phyloP scores from a whole-genome alignment of 2,888 invertebrate genomes.

The Catocala nupta region DNA sequence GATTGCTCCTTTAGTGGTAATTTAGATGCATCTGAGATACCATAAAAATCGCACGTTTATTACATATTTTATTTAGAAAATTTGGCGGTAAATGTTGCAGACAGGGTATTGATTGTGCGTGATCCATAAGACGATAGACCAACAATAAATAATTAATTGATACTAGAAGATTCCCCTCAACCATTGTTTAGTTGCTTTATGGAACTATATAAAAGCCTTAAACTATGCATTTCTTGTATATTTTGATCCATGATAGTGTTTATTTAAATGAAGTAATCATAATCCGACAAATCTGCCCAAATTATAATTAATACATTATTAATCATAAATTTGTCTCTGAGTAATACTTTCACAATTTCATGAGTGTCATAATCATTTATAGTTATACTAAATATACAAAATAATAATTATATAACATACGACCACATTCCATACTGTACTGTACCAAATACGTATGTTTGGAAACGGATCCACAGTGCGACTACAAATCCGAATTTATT shows the following conservation, averaged over 20 bases:
- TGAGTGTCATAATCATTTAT: slow-evolving; percentile 14
- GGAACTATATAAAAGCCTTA: background rate
- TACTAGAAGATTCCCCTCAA: too few species aligned
- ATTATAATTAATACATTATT: slow-evolving; percentile 24
- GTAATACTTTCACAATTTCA: slow-evolving; percentile 26
- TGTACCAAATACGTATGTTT: slow-evolving; percentile 56
- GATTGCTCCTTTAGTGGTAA: too few species aligned
- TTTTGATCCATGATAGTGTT: slow-evolving; percentile 3
- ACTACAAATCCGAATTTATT: slow-evolving; percentile 76
- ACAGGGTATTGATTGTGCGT: too few species aligned
- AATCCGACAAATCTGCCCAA: slow-evolving; percentile 29
- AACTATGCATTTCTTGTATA: background rate
- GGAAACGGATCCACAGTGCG: slow-evolving; percentile 54
- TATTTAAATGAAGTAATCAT: slow-evolving; percentile 36
- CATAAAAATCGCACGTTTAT: too few species aligned
- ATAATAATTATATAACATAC: slow-evolving; percentile 22
- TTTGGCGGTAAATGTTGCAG: too few species aligned
- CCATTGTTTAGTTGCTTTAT: too few species aligned
- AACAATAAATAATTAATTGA: too few species aligned
- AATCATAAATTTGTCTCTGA: slow-evolving; percentile 19
- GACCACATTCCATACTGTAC: slow-evolving; percentile 27
- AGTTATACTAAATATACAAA: slow-evolving; percentile 14
- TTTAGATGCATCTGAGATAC: too few species aligned
- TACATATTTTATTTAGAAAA: too few species aligned
- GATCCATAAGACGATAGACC: too few species aligned